phyloP scores from a whole-genome alignment of 2,797 vertebrate species.

The Danio aesculapii region DNA sequence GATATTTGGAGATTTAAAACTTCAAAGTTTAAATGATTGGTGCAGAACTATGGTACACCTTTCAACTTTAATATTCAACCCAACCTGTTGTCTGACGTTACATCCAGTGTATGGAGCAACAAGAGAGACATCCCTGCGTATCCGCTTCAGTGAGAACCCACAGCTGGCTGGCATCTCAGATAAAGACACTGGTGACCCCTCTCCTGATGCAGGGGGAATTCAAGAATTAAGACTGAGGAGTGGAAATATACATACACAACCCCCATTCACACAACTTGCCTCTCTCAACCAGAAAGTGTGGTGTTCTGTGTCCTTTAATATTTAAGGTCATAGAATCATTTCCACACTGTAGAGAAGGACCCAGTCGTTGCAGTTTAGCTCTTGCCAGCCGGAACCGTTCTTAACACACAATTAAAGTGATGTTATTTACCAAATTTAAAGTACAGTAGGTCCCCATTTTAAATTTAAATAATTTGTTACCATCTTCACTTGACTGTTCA shows the following conservation, averaged over 20 bases:
- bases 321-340: slow-evolving; percentile 50
- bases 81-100: slow-evolving; percentile 62
- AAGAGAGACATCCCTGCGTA: slow-evolving; percentile 59
- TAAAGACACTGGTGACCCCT: slow-evolving; percentile 51
- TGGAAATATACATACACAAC: not conserved
- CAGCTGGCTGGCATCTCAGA: slow-evolving; percentile 61
- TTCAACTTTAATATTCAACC: not conserved
- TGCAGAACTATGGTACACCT: too few species aligned
- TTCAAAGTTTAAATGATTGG: too few species aligned
- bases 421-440: not conserved
- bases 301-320: slow-evolving; percentile 24
- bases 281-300: slow-evolving; percentile 61
- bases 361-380: slow-evolving; percentile 22
- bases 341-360: slow-evolving; percentile 55
- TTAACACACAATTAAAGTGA: not conserved
- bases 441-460: not conserved
- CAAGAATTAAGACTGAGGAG: not conserved
- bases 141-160: slow-evolving; percentile 65
- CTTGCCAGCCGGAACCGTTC: not conserved
- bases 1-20: too few species aligned
- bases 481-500: not conserved
- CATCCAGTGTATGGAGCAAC: slow-evolving; percentile 62
- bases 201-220: not conserved
- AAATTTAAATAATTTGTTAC: not conserved
- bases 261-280: slow-evolving; percentile 14